Evolutionary conservation across 2,888 invertebrate species (phyloP), one percentile per base, ranked within the genome.

Genomic region (Beris morrisii): DNA sequence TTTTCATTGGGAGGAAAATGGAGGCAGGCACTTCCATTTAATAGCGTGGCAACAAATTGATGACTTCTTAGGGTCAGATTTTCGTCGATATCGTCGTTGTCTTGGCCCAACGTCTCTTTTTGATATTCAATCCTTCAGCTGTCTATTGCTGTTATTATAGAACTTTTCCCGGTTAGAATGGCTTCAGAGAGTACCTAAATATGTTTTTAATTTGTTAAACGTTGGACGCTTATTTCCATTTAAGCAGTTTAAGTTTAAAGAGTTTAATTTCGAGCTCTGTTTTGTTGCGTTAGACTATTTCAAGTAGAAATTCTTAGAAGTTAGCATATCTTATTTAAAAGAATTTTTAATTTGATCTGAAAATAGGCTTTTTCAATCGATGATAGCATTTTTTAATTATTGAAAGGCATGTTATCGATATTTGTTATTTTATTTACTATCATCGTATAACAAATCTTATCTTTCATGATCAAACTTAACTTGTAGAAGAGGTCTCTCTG

Each of bases 1-100:
- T 67, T 67, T 63, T 57, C 46, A 50, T 50, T 64, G 54, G 48
- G 31, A 13, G 43, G 54, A 44, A 32, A 53, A 53, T 64, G 43
- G 44, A 53, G 53, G 54, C 13, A 28, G 46, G 54, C 5, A 55
- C 46, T 48, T 31, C 38, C 7, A 15, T 54, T 38, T 53, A 45
- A 64, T 7, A 38, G 5, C 9, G 38, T 38, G 38, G 38, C 5
- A 38, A 38, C 7, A 9, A 38, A 7, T 38, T 38, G 9, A 38
- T 38, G 38, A 38, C 9, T 38, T 38, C 38, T 38, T 5, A 38
- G 5, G 38, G 38, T 64, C 48, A 52, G 44, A 52, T 50, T 52
- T 52, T 52, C 44, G 45, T 32, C 30, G 48, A 31, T 15, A 13
- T 43, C 43, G 55, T 55, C 32, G 22, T n/a, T 55, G 5, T 9